phyloP scores from a whole-genome alignment of 2,113 vertebrate genomes.

The Acanthisitta chloris region DNA sequence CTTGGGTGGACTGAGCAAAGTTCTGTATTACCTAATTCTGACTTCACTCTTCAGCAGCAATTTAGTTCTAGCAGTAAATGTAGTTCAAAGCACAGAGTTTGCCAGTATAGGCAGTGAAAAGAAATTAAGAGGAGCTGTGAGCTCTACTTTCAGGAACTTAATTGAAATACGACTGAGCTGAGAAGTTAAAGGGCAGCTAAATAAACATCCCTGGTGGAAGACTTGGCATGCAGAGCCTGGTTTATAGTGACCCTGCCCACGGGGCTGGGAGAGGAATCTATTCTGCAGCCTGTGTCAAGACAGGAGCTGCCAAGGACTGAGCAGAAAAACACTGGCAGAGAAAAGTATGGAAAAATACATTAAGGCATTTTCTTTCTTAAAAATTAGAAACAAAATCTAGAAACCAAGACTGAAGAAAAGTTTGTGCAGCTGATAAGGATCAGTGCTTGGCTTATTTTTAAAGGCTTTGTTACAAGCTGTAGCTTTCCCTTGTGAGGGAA shows the following conservation, averaged over 20 bases:
- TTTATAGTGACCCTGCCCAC: neutral
- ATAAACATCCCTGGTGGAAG: neutral
- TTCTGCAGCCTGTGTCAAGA: neutral
- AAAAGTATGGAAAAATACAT: neutral
- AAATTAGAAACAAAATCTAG: slow-evolving; percentile 31
- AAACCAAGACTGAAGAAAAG: neutral
- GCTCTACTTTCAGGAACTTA: neutral
- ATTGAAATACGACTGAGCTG: neutral
- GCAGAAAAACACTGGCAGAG: slow-evolving; percentile 31
- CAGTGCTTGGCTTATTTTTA: neutral
- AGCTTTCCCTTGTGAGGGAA: neutral
- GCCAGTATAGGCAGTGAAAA: neutral
- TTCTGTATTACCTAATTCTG: neutral
- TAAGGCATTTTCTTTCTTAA: slow-evolving; percentile 43
- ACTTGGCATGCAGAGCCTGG: neutral
- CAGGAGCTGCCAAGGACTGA: slow-evolving; percentile 33
- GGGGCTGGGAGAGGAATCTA: neutral
- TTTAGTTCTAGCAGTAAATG: neutral
- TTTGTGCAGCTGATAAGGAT: slow-evolving; percentile 3
- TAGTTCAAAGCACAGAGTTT: neutral
- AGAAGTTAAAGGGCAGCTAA: neutral
- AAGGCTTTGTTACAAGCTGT: neutral
- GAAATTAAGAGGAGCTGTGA: neutral
- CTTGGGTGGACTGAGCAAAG: neutral
- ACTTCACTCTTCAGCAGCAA: neutral